These are phyloP conservation scores for Gasteruption jaculator DNA, from an alignment of 2,888 invertebrate genomes.

Conservation along the genomic window DNA sequence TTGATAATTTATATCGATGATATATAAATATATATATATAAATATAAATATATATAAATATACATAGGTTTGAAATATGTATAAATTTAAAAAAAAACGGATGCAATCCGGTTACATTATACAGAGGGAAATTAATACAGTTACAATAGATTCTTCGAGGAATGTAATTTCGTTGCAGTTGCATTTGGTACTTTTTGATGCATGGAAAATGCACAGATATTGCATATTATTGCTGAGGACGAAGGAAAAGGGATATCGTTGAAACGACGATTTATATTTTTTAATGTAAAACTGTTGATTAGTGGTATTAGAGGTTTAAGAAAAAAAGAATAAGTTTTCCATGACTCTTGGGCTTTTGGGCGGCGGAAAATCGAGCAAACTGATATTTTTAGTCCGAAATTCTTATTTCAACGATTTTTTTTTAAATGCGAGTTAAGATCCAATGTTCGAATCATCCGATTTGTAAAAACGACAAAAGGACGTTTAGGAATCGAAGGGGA, in stretches of 20 bases:
- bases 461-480: too few relatives aligned
- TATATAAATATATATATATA: conserved; percentile 30
- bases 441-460: too few relatives aligned
- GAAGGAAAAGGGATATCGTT: conserved; percentile 9
- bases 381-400: too few relatives aligned
- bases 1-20: conserved; percentile 45
- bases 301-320: too few relatives aligned
- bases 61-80: conserved; percentile 5
- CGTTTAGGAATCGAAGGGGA: too few relatives aligned
- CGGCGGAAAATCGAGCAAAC: too few relatives aligned
- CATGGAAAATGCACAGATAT: conserved; percentile 8
- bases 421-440: too few relatives aligned
- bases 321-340: too few relatives aligned
- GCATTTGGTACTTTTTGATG: conserved; percentile 8
- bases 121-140: conserved; percentile 28
- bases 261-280: too few relatives aligned
- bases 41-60: conserved; percentile 20
- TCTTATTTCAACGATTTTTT: too few relatives aligned
- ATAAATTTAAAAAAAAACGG: conserved; percentile 9
- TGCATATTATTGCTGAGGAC: conserved; percentile 19
- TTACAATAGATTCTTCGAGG: conserved; percentile 26
- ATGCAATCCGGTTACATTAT: conserved; percentile 27
- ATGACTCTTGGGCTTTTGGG: too few relatives aligned
- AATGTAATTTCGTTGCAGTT: conserved; percentile 28
- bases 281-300: too few relatives aligned